Percentiles rank a stretch among this genome's conserved stretches.
These are phyloP conservation scores for Ooceraea biroi DNA, from an alignment of 1,140 invertebrate genomes.

Conservation along the genomic window DNA sequence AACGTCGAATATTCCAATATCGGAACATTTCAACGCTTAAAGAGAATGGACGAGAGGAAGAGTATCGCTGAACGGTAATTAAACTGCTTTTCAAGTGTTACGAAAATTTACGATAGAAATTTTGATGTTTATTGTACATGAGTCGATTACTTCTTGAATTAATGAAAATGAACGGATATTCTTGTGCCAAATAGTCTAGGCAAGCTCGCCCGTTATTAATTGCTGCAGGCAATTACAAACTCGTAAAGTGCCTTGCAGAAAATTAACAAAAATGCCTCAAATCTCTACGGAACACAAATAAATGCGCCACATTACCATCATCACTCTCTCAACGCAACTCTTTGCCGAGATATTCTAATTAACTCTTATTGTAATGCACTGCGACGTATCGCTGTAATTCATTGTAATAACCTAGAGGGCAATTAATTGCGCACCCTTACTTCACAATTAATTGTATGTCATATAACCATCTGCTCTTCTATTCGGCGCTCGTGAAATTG, in stretches of 20 bases:
- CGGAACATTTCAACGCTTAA: no score
- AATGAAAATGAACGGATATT: background rate
- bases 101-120: background rate
- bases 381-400: conserved; percentile 43
- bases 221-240: conserved; percentile 20
- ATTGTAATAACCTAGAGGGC: conserved; percentile 51
- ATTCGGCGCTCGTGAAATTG: conserved; percentile 23
- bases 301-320: conserved; percentile 47
- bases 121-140: background rate
- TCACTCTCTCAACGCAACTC: conserved; percentile 32
- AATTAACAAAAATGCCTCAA: conserved; percentile 29
- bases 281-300: conserved; percentile 29
- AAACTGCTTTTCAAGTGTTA: background rate
- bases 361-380: conserved; percentile 51
- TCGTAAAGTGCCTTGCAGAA: background rate
- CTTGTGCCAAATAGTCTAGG: background rate
- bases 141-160: background rate
- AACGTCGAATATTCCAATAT: no score
- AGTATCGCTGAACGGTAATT: background rate
- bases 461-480: background rate
- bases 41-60: background rate
- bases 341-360: conserved; percentile 57
- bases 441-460: conserved; percentile 48
- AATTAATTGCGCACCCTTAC: conserved; percentile 55
- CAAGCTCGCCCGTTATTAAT: conserved; percentile 1